phyloP scores from a whole-genome alignment of 2,797 vertebrate genomes.

The Argentina silus region DNA sequence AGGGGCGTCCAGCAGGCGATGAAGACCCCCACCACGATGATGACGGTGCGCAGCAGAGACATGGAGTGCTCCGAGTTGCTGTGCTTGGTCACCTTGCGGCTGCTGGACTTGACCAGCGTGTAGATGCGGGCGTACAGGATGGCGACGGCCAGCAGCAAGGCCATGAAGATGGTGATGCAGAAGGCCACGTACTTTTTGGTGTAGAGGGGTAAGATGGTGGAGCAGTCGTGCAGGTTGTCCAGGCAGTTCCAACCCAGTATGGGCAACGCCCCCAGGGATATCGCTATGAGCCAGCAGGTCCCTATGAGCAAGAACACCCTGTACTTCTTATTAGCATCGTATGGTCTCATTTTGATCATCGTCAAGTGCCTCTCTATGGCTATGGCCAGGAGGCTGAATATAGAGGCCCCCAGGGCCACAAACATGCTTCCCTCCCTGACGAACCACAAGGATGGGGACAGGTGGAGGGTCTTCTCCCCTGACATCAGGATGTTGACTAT shows the following conservation, averaged over 20 bases:
- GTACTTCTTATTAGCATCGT: slow-evolving; percentile 91
- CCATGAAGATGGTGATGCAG: slow-evolving; percentile 89
- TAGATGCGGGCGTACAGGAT: slow-evolving; percentile 93
- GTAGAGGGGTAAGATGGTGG: slow-evolving; percentile 91
- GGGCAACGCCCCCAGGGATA: slow-evolving; percentile 88
- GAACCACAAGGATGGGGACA: slow-evolving; percentile 89
- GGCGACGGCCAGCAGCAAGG: slow-evolving; percentile 86
- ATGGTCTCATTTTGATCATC: slow-evolving; percentile 98
- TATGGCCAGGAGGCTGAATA: slow-evolving; percentile 92
- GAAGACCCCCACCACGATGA: slow-evolving; percentile 93
- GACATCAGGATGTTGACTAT: slow-evolving; percentile 92
- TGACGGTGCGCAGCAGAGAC: slow-evolving; percentile 91
- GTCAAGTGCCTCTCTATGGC: slow-evolving; percentile 96
- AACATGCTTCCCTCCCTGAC: slow-evolving; percentile 94
- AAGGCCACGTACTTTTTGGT: slow-evolving; percentile 93
- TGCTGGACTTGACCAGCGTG: slow-evolving; percentile 90
- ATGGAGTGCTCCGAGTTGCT: slow-evolving; percentile 89
- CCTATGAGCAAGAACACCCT: slow-evolving; percentile 95
- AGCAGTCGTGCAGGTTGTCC: slow-evolving; percentile 87
- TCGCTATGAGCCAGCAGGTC: slow-evolving; percentile 90
- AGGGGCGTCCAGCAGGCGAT: slow-evolving; percentile 94
- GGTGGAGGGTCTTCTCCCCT: slow-evolving; percentile 85
- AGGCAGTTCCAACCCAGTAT: slow-evolving; percentile 97
- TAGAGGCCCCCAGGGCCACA: slow-evolving; percentile 91
- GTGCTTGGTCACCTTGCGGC: slow-evolving; percentile 89